Percentiles rank a stretch among this genome's conserved stretches.
phyloP scores from a whole-genome alignment of 2,797 vertebrate genomes.

The Coregonus suidteri region DNA sequence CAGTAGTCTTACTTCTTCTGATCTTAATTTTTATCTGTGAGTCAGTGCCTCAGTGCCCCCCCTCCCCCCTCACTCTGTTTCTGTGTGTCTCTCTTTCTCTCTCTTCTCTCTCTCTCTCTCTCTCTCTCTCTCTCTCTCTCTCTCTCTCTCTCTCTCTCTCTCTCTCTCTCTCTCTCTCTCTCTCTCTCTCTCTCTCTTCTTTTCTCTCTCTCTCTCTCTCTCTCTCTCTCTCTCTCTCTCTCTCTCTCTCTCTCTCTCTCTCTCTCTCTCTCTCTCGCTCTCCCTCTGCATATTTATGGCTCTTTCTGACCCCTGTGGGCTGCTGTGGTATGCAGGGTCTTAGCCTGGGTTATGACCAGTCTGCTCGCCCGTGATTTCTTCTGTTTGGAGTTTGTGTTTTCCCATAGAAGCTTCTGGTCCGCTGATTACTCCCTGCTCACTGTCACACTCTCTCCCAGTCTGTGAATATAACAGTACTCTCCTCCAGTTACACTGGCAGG shows the following conservation, averaged over 20 bases:
- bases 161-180: constrained; percentile 21
- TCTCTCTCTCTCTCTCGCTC: constrained; percentile 21
- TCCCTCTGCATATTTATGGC: background rate
- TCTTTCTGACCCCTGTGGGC: constrained; percentile 26
- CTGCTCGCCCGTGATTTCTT: constrained; percentile 67
- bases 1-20: constrained; percentile 15
- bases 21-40: no score
- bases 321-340: constrained; percentile 69
- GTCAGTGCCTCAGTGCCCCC: background rate
- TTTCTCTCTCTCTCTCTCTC: no score
- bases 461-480: constrained; percentile 50
- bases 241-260: constrained; percentile 14
- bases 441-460: constrained; percentile 17
- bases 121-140: no score
- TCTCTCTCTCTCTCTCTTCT: background rate
- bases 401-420: constrained; percentile 69
- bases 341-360: constrained; percentile 59
- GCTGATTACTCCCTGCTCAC: constrained; percentile 22
- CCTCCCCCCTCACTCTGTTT: no score
- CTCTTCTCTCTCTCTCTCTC: no score
- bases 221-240: no score
- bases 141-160: constrained; percentile 14
- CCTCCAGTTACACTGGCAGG: constrained; percentile 49
- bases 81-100: constrained; percentile 13
- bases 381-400: constrained; percentile 71